Percentiles rank a stretch among this genome's conserved stretches.
Evolutionary conservation across 2,113 vertebrate species (phyloP).

Genomic region (Thomomys bottae): DNA sequence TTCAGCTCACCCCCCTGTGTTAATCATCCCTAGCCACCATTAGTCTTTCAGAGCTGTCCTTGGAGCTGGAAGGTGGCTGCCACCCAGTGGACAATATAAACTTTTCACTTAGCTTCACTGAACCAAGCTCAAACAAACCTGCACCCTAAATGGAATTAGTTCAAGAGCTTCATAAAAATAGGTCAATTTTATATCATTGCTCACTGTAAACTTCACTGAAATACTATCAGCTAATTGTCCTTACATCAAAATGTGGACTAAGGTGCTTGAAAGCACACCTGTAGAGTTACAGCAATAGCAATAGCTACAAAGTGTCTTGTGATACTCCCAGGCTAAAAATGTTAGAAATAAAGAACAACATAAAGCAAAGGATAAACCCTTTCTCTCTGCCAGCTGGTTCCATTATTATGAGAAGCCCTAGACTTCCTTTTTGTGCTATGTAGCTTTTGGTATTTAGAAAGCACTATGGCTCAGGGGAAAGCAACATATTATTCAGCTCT

Average conservation of each 20-base stretch:
- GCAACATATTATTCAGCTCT: neutral
- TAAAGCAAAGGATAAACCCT: neutral
- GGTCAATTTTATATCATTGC: conserved; percentile 6
- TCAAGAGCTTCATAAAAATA: neutral
- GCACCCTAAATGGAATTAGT: neutral
- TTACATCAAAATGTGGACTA: neutral
- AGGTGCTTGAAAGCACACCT: neutral
- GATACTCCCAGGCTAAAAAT: neutral
- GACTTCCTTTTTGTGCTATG: neutral
- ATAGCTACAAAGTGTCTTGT: neutral
- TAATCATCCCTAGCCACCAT: neutral
- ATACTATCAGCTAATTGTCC: neutral
- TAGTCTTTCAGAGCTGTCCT: conserved; percentile 4
- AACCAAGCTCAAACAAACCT: neutral
- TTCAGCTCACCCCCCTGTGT: neutral
- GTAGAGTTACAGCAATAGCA: neutral
- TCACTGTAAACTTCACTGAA: neutral
- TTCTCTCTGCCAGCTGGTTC: neutral
- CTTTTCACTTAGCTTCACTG: conserved; percentile 50
- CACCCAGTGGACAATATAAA: conserved; percentile 66
- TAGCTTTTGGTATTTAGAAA: neutral
- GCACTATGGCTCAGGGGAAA: neutral
- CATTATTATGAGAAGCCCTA: neutral
- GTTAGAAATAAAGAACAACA: neutral
- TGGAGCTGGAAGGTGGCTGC: conserved; percentile 46